These are phyloP conservation scores for Sinodicranocentrus sp. DNA, from an alignment of 2,888 invertebrate species.

Conservation along the genomic window DNA sequence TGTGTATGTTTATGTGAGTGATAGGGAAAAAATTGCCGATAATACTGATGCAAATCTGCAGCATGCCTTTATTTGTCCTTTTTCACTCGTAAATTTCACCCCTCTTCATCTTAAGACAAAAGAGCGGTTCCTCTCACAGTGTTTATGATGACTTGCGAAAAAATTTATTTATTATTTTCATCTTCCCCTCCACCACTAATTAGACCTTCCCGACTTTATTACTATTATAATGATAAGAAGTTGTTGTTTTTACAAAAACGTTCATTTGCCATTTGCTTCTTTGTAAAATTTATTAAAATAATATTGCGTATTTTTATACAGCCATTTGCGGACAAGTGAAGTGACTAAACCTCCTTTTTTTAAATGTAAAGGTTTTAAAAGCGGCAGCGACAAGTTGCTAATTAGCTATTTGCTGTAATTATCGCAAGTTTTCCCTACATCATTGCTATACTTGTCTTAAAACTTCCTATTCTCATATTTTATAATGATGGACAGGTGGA, in stretches of 20 bases:
- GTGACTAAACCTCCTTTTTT: not conserved
- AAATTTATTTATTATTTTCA: conserved; percentile 52
- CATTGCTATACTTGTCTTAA: too few species aligned
- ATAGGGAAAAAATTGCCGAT: not conserved
- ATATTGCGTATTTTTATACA: too few species aligned
- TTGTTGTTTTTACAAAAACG: too few species aligned
- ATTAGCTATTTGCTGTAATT: conserved; percentile 6
- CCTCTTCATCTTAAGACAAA: too few species aligned
- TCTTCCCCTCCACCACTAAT: conserved; percentile 27
- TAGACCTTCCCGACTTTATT: conserved; percentile 21
- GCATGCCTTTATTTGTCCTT: too few species aligned
- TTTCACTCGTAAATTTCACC: too few species aligned
- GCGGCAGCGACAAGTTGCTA: conserved; percentile 11
- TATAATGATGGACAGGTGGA: not conserved
- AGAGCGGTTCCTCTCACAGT: too few species aligned
- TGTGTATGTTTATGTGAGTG: too few species aligned
- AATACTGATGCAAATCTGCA: not conserved
- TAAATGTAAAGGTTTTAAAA: not conserved
- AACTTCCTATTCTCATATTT: too few species aligned
- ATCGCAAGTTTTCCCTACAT: not conserved
- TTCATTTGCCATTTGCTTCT: too few species aligned
- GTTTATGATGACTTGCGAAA: conserved; percentile 29
- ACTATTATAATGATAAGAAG: too few species aligned
- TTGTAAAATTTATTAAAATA: too few species aligned
- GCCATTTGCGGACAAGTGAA: conserved; percentile 18